Conservation (phyloP, 2,888 invertebrate genomes). For the Argyresthia goedartella region DNA sequence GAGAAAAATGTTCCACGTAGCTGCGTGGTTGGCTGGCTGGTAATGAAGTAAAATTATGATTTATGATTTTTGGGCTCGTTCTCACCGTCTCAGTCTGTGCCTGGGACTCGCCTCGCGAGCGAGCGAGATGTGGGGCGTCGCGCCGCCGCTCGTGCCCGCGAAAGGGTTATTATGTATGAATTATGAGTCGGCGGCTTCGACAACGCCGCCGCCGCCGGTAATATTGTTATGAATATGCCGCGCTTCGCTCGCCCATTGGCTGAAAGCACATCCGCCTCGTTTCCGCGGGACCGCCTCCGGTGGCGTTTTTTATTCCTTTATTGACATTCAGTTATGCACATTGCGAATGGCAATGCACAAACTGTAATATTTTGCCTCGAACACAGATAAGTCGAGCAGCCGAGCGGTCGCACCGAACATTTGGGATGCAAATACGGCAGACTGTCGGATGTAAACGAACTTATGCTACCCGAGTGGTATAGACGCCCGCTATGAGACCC, state of each 20-base stretch:
- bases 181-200: conserved; percentile 67
- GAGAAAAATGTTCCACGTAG: conserved; percentile 36
- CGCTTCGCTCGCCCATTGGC: conserved; percentile 62
- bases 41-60: conserved; percentile 65
- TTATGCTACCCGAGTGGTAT: conserved; percentile 64
- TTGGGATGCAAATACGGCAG: conserved; percentile 68
- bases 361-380: conserved; percentile 65
- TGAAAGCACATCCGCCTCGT: conserved; percentile 62
- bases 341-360: conserved; percentile 63
- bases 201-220: conserved; percentile 64
- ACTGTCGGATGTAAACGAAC: conserved; percentile 69
- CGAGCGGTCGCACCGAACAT: conserved; percentile 56
- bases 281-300: conserved; percentile 63
- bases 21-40: conserved; percentile 23
- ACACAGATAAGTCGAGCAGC: conserved; percentile 49
- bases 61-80: conserved; percentile 56
- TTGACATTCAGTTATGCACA: conserved; percentile 70
- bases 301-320: conserved; percentile 65
- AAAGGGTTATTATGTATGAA: conserved; percentile 72
- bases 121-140: conserved; percentile 54
- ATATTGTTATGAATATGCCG: conserved; percentile 72
- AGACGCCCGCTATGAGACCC: conserved; percentile 64
- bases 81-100: conserved; percentile 48
- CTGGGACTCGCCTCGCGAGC: conserved; percentile 22
- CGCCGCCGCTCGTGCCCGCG: conserved; percentile 44